Conservation (phyloP, 1,140 invertebrate species). For the Lethrus apterus region DNA sequence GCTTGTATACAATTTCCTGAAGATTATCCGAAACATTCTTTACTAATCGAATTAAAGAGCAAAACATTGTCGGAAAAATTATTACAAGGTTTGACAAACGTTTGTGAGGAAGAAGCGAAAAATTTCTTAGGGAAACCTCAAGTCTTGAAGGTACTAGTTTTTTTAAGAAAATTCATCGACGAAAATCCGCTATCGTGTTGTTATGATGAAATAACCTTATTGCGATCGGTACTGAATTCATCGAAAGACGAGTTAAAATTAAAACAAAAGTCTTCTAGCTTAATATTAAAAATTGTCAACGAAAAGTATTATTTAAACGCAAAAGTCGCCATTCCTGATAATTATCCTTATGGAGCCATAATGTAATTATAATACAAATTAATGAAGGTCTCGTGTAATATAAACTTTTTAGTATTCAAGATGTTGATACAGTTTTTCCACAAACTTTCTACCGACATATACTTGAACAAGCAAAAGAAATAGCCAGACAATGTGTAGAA, state of each 20-base stretch:
- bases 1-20: slow-evolving; percentile 60
- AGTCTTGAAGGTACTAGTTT: slow-evolving; percentile 48
- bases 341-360: slow-evolving; percentile 54
- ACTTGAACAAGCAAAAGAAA: slow-evolving; percentile 58
- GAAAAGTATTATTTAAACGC: slow-evolving; percentile 54
- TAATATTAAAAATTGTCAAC: slow-evolving; percentile 53
- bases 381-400: not conserved
- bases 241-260: slow-evolving; percentile 54
- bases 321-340: slow-evolving; percentile 54
- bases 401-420: slow-evolving; percentile 44
- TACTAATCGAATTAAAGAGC: slow-evolving; percentile 67
- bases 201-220: slow-evolving; percentile 60
- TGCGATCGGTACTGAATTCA: slow-evolving; percentile 48
- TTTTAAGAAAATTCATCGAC: slow-evolving; percentile 59
- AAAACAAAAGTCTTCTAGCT: slow-evolving; percentile 58
- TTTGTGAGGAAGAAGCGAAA: slow-evolving; percentile 61
- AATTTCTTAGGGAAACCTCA: slow-evolving; percentile 54
- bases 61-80: slow-evolving; percentile 60
- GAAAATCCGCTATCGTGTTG: slow-evolving; percentile 68
- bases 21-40: slow-evolving; percentile 49
- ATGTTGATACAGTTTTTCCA: slow-evolving; percentile 61
- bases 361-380: slow-evolving; percentile 42
- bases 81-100: slow-evolving; percentile 51
- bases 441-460: slow-evolving; percentile 54
- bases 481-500: slow-evolving; percentile 63